Evolutionary conservation across 2,113 vertebrate species (phyloP).

Genomic region (human): GRCh38 chr5:90023501-90024000

Average conservation of each 20-base stretch:
- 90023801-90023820: slow-evolving; percentile 24
- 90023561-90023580: neutral
- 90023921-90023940: neutral
- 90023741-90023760: neutral
- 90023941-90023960: neutral
- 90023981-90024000: neutral
- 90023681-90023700: neutral
- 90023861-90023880: neutral
- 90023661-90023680: neutral
- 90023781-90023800: neutral
- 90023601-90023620: neutral
- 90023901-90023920: neutral
- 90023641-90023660: neutral
- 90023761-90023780: neutral
- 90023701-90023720: neutral
- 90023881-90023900: neutral
- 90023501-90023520: slow-evolving; percentile 10
- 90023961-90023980: neutral
- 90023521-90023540: slow-evolving; percentile 21
- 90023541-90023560: neutral
- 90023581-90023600: neutral
- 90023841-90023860: neutral
- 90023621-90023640: neutral
- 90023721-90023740: neutral
- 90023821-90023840: neutral